Evolutionary conservation across 2,113 vertebrate species (phyloP), one percentile per base, ranked within the genome.

Genomic region (Hemicordylus capensis): DNA sequence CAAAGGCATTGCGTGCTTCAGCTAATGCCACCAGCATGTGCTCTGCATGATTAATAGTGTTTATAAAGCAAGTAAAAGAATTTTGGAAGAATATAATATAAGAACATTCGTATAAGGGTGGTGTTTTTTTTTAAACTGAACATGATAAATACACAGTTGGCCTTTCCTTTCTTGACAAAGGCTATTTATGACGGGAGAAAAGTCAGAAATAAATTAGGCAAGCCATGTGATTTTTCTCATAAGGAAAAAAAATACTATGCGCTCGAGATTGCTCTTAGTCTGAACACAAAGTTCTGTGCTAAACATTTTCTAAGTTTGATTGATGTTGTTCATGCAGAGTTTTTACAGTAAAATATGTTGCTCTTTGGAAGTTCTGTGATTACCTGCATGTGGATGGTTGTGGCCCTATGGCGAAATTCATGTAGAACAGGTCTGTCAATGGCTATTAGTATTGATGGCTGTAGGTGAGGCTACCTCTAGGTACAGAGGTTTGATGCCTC

Each of bases 181-280:
- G 69, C 89, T 93, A 89, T 75, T 84, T 80, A 80, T 91, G 80
- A 87, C 84, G 64, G 94, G 93, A 86, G 81, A 91, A 93, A 90
- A 91, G 90, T 92, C 89, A 90, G 83, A 92, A 93, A 94, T 87
- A 94, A 90, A 93, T 85, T 81, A 93, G 79, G 87, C 0, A 26
- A 90, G 20, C 37, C 85, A 78, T 87, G 94, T 88, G 76, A 84
- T 93, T 92, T 91, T 93, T 88, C 70, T 74, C 83, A 51, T 81
- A 81, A 88, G 86, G 76, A 89, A 93, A 89, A 86, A 83, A 92
- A 85, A 85, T 80, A 44, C 73, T 89, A 80, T 48, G 42, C 11
- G 46, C 61, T 63, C 64, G 24, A n/a, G 54, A 44, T 89, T 78
- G 85, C 82, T 28, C 64, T 83, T 87, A 17, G 54, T 28, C 74